Percentiles rank a stretch among this genome's conserved stretches.
phyloP scores from a whole-genome alignment of 1,140 invertebrate genomes.

The Oryzaephilus surinamensis region DNA sequence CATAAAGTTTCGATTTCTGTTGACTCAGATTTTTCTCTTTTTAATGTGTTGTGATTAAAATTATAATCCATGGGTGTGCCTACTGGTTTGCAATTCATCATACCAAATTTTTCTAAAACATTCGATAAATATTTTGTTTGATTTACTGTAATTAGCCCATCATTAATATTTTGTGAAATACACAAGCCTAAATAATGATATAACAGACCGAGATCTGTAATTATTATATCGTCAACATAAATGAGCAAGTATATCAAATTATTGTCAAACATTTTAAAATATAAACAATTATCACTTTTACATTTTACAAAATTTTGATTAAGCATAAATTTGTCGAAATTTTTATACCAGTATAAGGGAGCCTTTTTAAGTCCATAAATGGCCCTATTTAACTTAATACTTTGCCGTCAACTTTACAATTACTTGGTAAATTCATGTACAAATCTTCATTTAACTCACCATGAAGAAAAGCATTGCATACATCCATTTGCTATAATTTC shows the following conservation, averaged over 20 bases:
- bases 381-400: too few species aligned
- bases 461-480: slow-evolving; percentile 31
- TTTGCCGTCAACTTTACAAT: too few species aligned
- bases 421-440: too few species aligned
- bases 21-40: neutral
- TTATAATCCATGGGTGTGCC: slow-evolving; percentile 9
- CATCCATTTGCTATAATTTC: too few species aligned
- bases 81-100: slow-evolving; percentile 9
- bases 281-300: slow-evolving; percentile 25
- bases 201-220: too few species aligned
- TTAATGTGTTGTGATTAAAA: slow-evolving; percentile 7
- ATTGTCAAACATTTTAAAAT: slow-evolving; percentile 11
- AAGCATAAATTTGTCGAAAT: slow-evolving; percentile 16
- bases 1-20: slow-evolving; percentile 1
- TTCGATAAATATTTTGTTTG: slow-evolving; percentile 10
- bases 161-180: slow-evolving; percentile 9
- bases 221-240: slow-evolving; percentile 24
- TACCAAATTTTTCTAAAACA: slow-evolving; percentile 6
- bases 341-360: too few species aligned
- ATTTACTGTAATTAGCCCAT: slow-evolving; percentile 1
- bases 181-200: too few species aligned
- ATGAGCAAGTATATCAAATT: slow-evolving; percentile 11
- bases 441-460: too few species aligned
- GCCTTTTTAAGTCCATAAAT: too few species aligned
- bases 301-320: slow-evolving; percentile 19